Base-by-base conservation (phyloP, 2,113 vertebrate species). In the Barnardius zonarius region DNA sequence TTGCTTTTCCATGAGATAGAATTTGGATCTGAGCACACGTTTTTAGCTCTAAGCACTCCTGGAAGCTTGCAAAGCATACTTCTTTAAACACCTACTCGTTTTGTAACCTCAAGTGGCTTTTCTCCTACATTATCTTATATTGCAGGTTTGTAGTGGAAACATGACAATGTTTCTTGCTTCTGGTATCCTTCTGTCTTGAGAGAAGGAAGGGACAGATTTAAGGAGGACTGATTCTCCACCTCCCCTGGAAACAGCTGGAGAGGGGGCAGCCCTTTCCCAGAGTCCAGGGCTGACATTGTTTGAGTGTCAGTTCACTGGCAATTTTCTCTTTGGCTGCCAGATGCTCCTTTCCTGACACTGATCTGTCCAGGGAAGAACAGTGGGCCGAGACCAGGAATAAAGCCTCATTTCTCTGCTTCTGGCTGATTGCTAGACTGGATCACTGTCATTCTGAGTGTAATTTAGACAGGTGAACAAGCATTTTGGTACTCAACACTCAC, bases 81-180 rank as follows among this genome's bases (percentile, higher is more conserved):
- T 52, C 43, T 67, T 35, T 62, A 57, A 44, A 52, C 35, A 11
- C 48, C 33, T 68, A 52, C 31, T 69, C 1, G 0, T 61, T 81
- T 10, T 44, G 14, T 55, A 59, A 13, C 28, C 20, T 75, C n/a
- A 13, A 39, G 48, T 17, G 55, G 13, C 6, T 30, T 20, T 43
- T 59, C 46, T 77, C 13, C 17, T 48, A 2, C 1, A 0, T 61
- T 19, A 17, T 4, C 31, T 31, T 11, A 5, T 19, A 8, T 27
- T 43, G 41, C 22, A 46, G 27, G 31, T 35, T 68, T 52, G 23
- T 12, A 43, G 19, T 1, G 69, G 59, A 41, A 55, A 39, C 23
- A 8, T 8, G 27, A 2, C 18, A 33, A 3, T 3, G 33, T 17
- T 6, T 74, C 41, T 81, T 3, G 1, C 4, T 62, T 66, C 66